Conservation (phyloP, 2,797 vertebrate genomes). For the Danio jaintianensis region DNA sequence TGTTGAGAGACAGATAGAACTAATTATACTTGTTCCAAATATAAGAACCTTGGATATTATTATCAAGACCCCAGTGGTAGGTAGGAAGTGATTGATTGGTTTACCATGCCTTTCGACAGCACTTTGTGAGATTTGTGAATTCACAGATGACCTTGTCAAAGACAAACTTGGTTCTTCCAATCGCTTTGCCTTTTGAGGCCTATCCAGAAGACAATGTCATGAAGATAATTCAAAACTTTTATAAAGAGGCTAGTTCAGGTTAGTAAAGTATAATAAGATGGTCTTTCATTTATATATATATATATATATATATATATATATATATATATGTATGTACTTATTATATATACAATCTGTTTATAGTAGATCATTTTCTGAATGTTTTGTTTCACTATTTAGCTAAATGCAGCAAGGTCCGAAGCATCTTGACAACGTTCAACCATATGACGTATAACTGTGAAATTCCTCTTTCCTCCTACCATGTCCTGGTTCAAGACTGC, state of each 20-base stretch:
- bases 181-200: constrained; percentile 66
- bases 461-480: constrained; percentile 79
- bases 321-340: too few relatives aligned
- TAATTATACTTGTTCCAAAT: constrained; percentile 67
- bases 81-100: background rate
- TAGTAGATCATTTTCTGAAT: background rate
- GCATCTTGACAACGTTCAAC: constrained; percentile 74
- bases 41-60: constrained; percentile 67
- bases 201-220: background rate
- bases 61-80: constrained; percentile 72
- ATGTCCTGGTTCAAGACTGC: constrained; percentile 84
- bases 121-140: constrained; percentile 1
- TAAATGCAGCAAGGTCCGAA: constrained; percentile 64
- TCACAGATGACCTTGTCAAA: constrained; percentile 71
- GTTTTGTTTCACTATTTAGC: constrained; percentile 53
- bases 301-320: too few relatives aligned
- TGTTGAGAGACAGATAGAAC: constrained; percentile 68
- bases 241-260: constrained; percentile 15
- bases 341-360: too few relatives aligned
- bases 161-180: constrained; percentile 60
- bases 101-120: background rate
- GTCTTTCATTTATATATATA: background rate
- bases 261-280: background rate
- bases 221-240: background rate
- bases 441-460: constrained; percentile 69